Conservation (phyloP, 92 coral and sea anemone genomes). For the Virgularia gustaviana region DNA sequence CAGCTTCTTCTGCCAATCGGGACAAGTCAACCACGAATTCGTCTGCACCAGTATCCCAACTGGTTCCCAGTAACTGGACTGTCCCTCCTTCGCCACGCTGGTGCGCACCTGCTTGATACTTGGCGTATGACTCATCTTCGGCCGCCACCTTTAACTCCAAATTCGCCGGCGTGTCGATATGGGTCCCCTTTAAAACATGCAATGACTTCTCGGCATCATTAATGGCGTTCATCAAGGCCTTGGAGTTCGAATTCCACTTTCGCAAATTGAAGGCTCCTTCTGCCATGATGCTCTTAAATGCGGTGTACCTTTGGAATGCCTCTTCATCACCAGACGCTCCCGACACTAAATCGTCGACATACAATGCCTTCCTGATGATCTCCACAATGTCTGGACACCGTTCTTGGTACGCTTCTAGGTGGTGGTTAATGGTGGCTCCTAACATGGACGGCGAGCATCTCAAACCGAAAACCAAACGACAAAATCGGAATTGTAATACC, state of each 20-base stretch:
- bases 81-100: background rate
- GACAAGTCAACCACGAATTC: background rate
- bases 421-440: conserved; percentile 26
- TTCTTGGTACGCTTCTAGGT: conserved; percentile 21
- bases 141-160: conserved; percentile 22
- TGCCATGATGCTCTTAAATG: conserved; percentile 13
- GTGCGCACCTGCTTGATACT: background rate
- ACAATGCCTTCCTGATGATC: conserved; percentile 21
- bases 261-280: conserved; percentile 49
- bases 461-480: conserved; percentile 50
- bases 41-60: conserved; percentile 8
- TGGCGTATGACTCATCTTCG: conserved; percentile 43
- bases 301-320: conserved; percentile 18
- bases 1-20: background rate
- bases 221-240: conserved; percentile 7
- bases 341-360: conserved; percentile 43
- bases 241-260: conserved; percentile 45
- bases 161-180: background rate
- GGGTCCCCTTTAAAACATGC: background rate
- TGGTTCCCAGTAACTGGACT: conserved; percentile 1
- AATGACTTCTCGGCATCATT: conserved; percentile 8
- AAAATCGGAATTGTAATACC: conserved; percentile 23
- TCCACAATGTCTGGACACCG: conserved; percentile 23
- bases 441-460: conserved; percentile 38
- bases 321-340: conserved; percentile 34